A percentile compares a stretch with the other conserved stretches of the same genome.
Evolutionary conservation across 2,888 invertebrate genomes (phyloP).

Genomic region (Acrocyrtus sp.): DNA sequence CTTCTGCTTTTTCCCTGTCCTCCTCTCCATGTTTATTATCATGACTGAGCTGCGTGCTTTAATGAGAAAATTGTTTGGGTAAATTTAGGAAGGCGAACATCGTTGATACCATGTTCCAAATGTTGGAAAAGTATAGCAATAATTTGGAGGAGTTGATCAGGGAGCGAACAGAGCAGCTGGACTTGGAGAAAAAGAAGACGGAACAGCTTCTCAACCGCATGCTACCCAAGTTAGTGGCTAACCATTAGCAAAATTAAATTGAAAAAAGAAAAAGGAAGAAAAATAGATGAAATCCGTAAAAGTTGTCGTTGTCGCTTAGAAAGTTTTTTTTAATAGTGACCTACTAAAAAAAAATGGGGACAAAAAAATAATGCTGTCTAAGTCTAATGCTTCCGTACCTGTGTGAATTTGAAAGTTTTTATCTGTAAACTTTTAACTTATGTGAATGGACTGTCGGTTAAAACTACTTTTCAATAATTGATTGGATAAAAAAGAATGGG

Average conservation of each 20-base stretch:
- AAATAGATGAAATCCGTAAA: conserved; percentile 1
- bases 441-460: too few relatives aligned
- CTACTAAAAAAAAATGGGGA: too few relatives aligned
- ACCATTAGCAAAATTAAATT: conserved; percentile 33
- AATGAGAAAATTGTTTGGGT: conserved; percentile 26
- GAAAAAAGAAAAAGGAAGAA: not conserved
- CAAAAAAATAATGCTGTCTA: too few relatives aligned
- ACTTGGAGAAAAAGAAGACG: conserved; percentile 95
- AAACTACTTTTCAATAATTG: too few relatives aligned
- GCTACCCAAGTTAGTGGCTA: conserved; percentile 75
- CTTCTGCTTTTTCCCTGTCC: too few relatives aligned
- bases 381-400: too few relatives aligned
- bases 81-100: conserved; percentile 68
- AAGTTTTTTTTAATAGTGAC: conserved; percentile 5
- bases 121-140: conserved; percentile 95
- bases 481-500: too few relatives aligned
- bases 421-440: too few relatives aligned
- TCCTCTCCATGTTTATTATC: conserved; percentile 23
- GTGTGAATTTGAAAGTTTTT: too few relatives aligned
- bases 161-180: conserved; percentile 90
- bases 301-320: not conserved
- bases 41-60: conserved; percentile 8
- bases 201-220: conserved; percentile 90
- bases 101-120: conserved; percentile 96
- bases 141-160: conserved; percentile 93